Conservation (phyloP, 92 coral and sea anemone species). For the Chrysogorgia sp. region DNA sequence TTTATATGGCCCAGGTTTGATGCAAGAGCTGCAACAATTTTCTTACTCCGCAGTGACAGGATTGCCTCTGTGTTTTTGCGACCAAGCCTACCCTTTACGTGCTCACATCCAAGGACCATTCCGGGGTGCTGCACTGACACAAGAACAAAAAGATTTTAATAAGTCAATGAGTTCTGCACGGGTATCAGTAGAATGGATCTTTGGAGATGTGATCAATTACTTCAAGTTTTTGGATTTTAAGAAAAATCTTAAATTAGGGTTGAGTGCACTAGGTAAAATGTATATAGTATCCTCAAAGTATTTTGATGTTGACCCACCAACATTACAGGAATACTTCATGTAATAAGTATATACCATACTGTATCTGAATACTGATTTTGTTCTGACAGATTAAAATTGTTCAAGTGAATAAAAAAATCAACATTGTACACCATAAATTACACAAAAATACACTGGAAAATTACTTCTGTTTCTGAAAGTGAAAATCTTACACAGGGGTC, state of each 20-base stretch:
- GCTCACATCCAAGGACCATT: slow-evolving; percentile 2
- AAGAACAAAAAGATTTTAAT: neutral
- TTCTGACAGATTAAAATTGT: too few species aligned
- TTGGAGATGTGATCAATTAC: neutral
- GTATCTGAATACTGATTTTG: too few species aligned
- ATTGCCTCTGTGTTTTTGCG: slow-evolving; percentile 5
- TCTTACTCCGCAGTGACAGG: neutral
- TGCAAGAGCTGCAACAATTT: too few species aligned
- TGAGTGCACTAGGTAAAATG: slow-evolving; percentile 15
- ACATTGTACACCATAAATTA: too few species aligned
- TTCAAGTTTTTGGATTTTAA: slow-evolving; percentile 25
- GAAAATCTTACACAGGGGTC: too few species aligned
- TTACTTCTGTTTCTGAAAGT: too few species aligned
- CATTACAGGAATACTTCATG: too few species aligned
- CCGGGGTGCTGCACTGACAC: neutral
- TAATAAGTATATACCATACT: too few species aligned
- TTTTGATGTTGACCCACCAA: too few species aligned
- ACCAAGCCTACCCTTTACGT: slow-evolving; percentile 10
- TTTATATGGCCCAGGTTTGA: slow-evolving; percentile 7
- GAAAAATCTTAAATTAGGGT: neutral
- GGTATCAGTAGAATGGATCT: slow-evolving; percentile 23
- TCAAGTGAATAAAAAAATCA: too few species aligned
- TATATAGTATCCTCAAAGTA: too few species aligned
- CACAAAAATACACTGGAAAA: too few species aligned
- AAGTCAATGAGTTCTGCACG: slow-evolving; percentile 17